Percentiles rank a stretch among this genome's conserved stretches.
These are phyloP conservation scores for Eurytemora carolleeae DNA, from an alignment of 1,140 invertebrate species.

Conservation along the genomic window DNA sequence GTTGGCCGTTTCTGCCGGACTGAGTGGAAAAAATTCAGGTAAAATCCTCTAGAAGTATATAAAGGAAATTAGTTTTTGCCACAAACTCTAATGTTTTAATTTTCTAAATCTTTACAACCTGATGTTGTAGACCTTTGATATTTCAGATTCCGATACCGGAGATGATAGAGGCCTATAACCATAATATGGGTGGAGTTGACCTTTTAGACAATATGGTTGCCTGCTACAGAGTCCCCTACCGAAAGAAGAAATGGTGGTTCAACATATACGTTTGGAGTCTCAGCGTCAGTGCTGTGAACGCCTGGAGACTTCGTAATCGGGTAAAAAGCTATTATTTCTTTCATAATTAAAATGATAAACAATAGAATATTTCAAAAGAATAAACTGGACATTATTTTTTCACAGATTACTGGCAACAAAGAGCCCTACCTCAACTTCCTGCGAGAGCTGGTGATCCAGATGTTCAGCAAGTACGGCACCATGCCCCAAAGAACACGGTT, in stretches of 20 bases:
- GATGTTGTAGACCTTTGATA: no score
- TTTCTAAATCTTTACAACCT: no score
- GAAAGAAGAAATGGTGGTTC: slow-evolving; percentile 16
- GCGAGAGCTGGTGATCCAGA: not conserved
- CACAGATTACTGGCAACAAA: no score
- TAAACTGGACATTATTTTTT: no score
- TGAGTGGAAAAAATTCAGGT: slow-evolving; percentile 8
- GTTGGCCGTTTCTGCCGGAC: not conserved
- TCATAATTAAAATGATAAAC: no score
- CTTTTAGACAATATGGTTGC: slow-evolving; percentile 11
- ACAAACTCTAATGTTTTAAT: no score
- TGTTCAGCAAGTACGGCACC: not conserved
- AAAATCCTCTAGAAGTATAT: slow-evolving; percentile 9
- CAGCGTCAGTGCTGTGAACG: not conserved
- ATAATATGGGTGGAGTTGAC: slow-evolving; percentile 8
- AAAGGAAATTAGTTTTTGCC: no score
- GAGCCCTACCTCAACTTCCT: not conserved
- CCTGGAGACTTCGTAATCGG: not conserved
- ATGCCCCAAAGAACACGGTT: no score
- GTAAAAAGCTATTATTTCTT: no score
- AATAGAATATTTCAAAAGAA: no score
- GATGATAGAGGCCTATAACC: slow-evolving; percentile 9
- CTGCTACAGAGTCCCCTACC: slow-evolving; percentile 8
- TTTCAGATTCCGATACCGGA: not conserved
- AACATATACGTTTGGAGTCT: not conserved